Evolutionary conservation across 2,888 invertebrate species (phyloP).

Genomic region (Phalera bucephala): DNA sequence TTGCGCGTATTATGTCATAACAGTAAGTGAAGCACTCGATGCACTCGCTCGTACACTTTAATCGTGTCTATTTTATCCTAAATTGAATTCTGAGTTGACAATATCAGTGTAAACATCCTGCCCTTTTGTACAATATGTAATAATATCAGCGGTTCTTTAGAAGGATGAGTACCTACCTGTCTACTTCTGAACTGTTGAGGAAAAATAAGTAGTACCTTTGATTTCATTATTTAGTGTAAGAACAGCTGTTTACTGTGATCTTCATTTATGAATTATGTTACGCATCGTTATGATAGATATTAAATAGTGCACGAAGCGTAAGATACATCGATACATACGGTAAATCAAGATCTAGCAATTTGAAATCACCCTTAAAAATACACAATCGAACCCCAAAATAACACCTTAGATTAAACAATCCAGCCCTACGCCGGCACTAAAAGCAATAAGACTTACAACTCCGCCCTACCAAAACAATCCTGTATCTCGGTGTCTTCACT

Average conservation of each 20-base stretch:
- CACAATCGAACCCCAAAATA: constrained; percentile 49
- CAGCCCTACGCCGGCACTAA: constrained; percentile 70
- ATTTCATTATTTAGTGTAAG: not conserved
- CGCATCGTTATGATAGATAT: not conserved
- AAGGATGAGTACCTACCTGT: constrained; percentile 9
- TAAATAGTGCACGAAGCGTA: too few species aligned
- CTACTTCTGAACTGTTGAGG: too few species aligned
- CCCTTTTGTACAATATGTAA: constrained; percentile 61
- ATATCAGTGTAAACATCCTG: constrained; percentile 75
- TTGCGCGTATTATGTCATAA: constrained; percentile 83
- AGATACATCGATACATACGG: too few species aligned
- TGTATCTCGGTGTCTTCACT: constrained; percentile 82
- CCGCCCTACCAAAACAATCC: constrained; percentile 80
- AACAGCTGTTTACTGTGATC: not conserved
- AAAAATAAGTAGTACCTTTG: constrained; percentile 8
- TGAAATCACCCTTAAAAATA: too few species aligned
- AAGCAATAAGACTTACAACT: constrained; percentile 83
- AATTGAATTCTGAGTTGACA: constrained; percentile 78
- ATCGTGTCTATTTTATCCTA: constrained; percentile 61
- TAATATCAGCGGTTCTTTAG: constrained; percentile 29
- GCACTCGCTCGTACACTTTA: constrained; percentile 60
- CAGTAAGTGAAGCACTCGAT: constrained; percentile 71
- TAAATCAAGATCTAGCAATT: too few species aligned
- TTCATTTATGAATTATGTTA: not conserved
- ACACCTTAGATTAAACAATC: constrained; percentile 77